phyloP scores from a whole-genome alignment of 2,113 vertebrate species.

The Larimichthys crocea region DNA sequence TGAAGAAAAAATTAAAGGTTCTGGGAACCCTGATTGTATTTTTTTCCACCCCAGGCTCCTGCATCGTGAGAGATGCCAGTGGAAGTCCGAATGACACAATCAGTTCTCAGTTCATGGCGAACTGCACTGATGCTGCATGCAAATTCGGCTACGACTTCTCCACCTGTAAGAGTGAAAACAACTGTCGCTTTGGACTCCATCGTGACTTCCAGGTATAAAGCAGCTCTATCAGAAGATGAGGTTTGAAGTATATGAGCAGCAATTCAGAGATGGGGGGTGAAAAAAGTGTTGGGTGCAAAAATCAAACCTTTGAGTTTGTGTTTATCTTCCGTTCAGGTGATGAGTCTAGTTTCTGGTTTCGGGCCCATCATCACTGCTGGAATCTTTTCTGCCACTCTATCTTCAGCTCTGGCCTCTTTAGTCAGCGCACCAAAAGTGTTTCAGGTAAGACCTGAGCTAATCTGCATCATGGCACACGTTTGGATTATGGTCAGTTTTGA shows the following conservation, averaged over 20 bases:
- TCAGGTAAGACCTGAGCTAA: slow-evolving; percentile 84
- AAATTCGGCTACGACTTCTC: slow-evolving; percentile 92
- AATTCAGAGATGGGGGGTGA: neutral
- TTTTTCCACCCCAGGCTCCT: slow-evolving; percentile 85
- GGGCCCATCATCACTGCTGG: slow-evolving; percentile 95
- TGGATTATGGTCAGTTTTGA: neutral
- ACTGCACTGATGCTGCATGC: slow-evolving; percentile 92
- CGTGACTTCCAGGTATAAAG: slow-evolving; percentile 90
- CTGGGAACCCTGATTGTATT: too few species aligned
- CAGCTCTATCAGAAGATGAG: neutral
- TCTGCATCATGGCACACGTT: neutral
- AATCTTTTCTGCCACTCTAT: slow-evolving; percentile 97
- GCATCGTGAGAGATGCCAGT: slow-evolving; percentile 94
- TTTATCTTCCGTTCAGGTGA: slow-evolving; percentile 84
- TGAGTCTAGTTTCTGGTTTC: slow-evolving; percentile 97
- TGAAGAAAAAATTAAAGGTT: too few species aligned
- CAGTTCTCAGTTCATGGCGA: slow-evolving; percentile 68
- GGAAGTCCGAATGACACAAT: slow-evolving; percentile 87
- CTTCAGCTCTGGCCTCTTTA: slow-evolving; percentile 97
- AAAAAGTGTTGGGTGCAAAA: neutral
- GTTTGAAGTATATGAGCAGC: neutral
- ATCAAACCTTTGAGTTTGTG: neutral
- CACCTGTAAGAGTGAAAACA: slow-evolving; percentile 73
- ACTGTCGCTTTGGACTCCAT: slow-evolving; percentile 90
- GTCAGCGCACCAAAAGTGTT: slow-evolving; percentile 99